A percentile compares a stretch with the other conserved stretches of the same genome.
Evolutionary conservation across 2,888 invertebrate species (phyloP).

Genomic region (Mylabris sibirica): DNA sequence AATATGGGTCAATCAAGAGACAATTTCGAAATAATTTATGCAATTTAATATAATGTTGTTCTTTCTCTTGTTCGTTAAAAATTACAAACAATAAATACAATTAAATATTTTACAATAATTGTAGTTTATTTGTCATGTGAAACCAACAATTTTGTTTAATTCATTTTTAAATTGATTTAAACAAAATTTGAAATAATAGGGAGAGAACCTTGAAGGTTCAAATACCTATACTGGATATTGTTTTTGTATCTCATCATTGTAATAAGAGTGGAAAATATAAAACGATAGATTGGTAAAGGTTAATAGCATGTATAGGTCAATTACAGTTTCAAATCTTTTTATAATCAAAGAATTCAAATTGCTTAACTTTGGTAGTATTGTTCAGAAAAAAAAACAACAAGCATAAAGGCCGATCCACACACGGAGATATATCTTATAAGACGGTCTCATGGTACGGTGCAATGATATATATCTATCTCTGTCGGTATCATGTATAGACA

Average conservation of each 20-base stretch:
- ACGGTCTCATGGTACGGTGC: no score
- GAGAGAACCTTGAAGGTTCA: constrained; percentile 32
- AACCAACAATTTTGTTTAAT: background rate
- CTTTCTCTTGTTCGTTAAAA: background rate
- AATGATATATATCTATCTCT: no score
- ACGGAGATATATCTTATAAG: no score
- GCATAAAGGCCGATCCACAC: no score
- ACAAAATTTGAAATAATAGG: background rate
- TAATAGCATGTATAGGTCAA: constrained; percentile 35
- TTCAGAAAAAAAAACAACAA: no score
- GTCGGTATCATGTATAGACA: no score
- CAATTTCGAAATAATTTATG: constrained; percentile 26
- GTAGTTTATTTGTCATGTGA: constrained; percentile 4
- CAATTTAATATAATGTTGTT: constrained; percentile 10
- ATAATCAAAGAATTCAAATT: no score
- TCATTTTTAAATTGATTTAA: background rate
- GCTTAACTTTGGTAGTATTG: no score
- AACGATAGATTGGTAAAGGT: constrained; percentile 29
- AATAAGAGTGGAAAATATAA: constrained; percentile 15
- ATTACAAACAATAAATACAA: background rate
- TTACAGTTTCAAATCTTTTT: background rate
- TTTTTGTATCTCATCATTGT: constrained; percentile 8
- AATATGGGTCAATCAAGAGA: constrained; percentile 25
- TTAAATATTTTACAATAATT: background rate
- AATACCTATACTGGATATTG: constrained; percentile 23